Base-by-base conservation (phyloP, 1,140 invertebrate genomes). In the Mya arenaria region DNA sequence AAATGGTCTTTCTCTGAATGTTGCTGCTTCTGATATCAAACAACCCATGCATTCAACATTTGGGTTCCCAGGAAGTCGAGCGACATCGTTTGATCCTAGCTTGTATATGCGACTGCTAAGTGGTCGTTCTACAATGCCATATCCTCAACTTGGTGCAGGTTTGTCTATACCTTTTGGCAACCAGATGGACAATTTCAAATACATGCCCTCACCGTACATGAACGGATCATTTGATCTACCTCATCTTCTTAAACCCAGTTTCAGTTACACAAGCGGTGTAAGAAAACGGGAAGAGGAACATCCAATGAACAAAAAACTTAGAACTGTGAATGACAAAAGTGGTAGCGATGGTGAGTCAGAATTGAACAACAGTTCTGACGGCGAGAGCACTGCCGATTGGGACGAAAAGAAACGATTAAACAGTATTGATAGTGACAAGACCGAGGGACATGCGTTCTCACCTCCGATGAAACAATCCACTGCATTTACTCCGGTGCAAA, bases 1-100 rank as follows among this genome's bases (percentile, higher is more conserved):
- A 41, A 90, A 88, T 63, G 90, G 89, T 19, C 84, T 89, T 52
- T 85, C 87, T 2, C 73, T 90, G 73, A 82, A 85, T 15, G 56
- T 91, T 25, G 85, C 83, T n/a, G 74, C 87, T 0, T n/a, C n/a
- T 36, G 73, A 84, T 23, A 44, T 77, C 13, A 78, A 82, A 32
- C 23, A 82, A 80, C 32, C 84, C 65, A 52, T 74, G 79, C 13
- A 68, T 48, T 32, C 86, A 65, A n/a, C 75, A 81, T 84, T 81
- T 77, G 15, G 37, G 83, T 25, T 82, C 79, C 25, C 78, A 77
- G 15, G 48, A 66, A 32, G 75, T 19, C 23, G 71, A 72, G 17
- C 74, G 48, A 72, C 72, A 36, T 15, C 82, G 63, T 74, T 84
- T 55, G 58, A 85, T 86, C 19, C 88, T 23, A 73, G 87, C 13